phyloP scores from a whole-genome alignment of 2,113 vertebrate genomes.

The Sminthopsis crassicaudata region DNA sequence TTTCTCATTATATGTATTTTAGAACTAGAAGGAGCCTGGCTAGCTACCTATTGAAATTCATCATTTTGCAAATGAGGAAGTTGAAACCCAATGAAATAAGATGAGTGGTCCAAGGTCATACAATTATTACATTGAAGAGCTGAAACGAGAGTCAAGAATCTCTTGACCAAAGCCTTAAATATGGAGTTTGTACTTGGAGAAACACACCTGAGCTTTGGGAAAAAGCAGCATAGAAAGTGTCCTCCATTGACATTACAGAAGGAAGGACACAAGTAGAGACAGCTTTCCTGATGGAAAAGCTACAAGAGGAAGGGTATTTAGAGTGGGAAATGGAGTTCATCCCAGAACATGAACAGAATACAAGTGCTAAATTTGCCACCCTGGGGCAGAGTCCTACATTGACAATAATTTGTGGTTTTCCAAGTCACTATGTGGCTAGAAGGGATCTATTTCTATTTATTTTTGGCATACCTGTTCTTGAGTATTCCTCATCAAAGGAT shows the following conservation, averaged over 20 bases:
- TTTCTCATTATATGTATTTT: too few species aligned
- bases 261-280: background rate
- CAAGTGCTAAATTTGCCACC: background rate
- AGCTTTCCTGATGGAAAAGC: background rate
- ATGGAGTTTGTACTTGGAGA: background rate
- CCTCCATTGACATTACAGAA: background rate
- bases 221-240: background rate
- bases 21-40: background rate
- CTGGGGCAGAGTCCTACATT: background rate
- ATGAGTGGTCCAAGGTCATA: background rate
- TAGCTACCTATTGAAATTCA: background rate
- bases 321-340: background rate
- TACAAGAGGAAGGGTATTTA: background rate
- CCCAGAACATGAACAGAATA: background rate
- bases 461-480: background rate
- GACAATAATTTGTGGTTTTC: background rate
- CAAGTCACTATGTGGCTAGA: too few species aligned
- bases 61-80: background rate
- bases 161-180: background rate
- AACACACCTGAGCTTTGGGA: background rate
- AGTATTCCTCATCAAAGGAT: background rate
- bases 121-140: background rate
- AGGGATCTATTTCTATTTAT: background rate
- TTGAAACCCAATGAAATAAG: too few species aligned
- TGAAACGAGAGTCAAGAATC: background rate